Conservation (phyloP, 2,888 invertebrate genomes). For the Dicycla oo region DNA sequence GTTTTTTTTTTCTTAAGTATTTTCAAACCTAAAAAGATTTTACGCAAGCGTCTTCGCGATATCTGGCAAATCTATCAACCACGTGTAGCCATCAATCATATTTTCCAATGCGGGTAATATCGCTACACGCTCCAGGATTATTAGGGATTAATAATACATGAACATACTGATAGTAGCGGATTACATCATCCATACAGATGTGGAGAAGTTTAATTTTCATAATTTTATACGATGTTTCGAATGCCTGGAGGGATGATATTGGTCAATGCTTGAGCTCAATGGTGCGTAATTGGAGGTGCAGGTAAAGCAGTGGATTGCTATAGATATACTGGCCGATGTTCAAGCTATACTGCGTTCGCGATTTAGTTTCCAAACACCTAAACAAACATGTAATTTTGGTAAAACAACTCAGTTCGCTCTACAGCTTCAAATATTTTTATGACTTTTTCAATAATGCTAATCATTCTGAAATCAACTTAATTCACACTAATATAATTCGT, state of each 20-base stretch:
- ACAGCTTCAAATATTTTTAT: no score
- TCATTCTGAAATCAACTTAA: no score
- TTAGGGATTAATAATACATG: constrained; percentile 13
- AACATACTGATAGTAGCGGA: background rate
- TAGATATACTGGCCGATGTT: no score
- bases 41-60: background rate
- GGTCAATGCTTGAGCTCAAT: background rate
- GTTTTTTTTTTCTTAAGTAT: background rate
- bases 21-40: background rate
- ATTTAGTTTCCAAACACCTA: no score
- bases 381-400: no score
- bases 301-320: no score
- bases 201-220: background rate
- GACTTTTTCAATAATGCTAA: no score
- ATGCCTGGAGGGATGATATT: background rate
- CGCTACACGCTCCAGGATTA: constrained; percentile 24
- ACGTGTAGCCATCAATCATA: constrained; percentile 42
- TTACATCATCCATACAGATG: background rate
- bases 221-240: background rate
- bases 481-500: no score
- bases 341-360: no score
- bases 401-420: no score
- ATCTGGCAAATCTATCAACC: background rate
- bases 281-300: background rate
- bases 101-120: constrained; percentile 6